Evolutionary conservation across 2,888 invertebrate species (phyloP), one percentile per base, ranked within the genome.

Genomic region (Sphecodes monilicornis): DNA sequence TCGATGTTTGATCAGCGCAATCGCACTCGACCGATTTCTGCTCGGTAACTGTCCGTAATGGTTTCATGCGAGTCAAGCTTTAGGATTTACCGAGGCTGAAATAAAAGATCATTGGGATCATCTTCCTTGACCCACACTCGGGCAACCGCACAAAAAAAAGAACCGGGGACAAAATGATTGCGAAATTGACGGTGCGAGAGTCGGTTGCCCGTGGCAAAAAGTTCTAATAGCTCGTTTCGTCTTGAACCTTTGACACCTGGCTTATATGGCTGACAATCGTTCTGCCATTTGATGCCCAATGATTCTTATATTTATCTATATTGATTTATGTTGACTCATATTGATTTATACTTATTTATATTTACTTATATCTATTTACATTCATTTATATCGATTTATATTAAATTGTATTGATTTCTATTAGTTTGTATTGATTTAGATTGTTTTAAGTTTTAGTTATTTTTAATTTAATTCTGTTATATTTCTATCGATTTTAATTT

Each of bases 41-140:
- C 29, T 29, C 29, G 43, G 39, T 46, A 76, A 66, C 66, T 50
- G 39, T 41, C 16, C 50, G 22, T 66, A 64, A 76, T 36, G 10
- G 64, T 57, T 26, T 57, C 26, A 11, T 3, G 29, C 57, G 26
- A 16, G 26, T 5, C 26, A 41, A 29, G 41, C 10, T n/a, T 3
- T 32, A 18, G 3, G 22, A 50, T 41, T 13, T 3, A 3, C 32
- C 6, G 39, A 68, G 32, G 26, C 41, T 18, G 50, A 76, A 73
- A n/a, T 50, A n/a, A 50, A 50, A 50, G 50, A 50, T 57, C 8
- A 16, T 22, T 26, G 18, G 66, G 16, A 10, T 36, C 18, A 46
- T 29, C n/a, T 39, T 64, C 64, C 76, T 79, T 76, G 79, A 41
- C 76, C 50, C n/a, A 50, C 26, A n/a, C 66, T 50, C 50, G 75